Conservation (phyloP, 2,888 invertebrate genomes). For the Mesorhabditis belari region DNA sequence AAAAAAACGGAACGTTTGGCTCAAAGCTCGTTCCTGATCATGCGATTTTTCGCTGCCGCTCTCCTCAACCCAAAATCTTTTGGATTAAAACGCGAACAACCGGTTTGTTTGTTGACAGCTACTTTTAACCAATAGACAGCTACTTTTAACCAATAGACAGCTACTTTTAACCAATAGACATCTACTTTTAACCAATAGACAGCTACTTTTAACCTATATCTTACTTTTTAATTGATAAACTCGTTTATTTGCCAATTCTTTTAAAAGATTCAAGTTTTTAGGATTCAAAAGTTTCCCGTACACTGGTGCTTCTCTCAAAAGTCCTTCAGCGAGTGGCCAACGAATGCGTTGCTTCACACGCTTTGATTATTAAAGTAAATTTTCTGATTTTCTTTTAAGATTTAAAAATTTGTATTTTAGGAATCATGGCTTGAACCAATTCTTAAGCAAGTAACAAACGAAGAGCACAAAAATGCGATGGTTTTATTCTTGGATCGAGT, state of each 20-base stretch:
- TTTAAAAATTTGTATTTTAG: constrained; percentile 12
- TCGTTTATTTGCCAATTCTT: not conserved
- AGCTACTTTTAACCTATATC: not conserved
- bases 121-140: not conserved
- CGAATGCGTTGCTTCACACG: constrained; percentile 42
- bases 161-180: not conserved
- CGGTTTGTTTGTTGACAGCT: no score
- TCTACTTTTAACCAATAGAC: not conserved
- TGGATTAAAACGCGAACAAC: constrained; percentile 42
- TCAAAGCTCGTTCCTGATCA: constrained; percentile 48
- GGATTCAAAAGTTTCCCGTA: constrained; percentile 44
- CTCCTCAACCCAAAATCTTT: constrained; percentile 49
- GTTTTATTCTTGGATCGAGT: constrained; percentile 41
- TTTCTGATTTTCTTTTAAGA: not conserved
- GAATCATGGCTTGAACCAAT: constrained; percentile 49
- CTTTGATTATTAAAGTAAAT: constrained; percentile 29
- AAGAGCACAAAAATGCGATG: constrained; percentile 40
- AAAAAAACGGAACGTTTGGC: constrained; percentile 42
- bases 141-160: not conserved
- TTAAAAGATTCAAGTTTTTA: constrained; percentile 8
- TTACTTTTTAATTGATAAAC: not conserved
- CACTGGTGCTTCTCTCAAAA: constrained; percentile 49
- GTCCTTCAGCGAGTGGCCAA: constrained; percentile 49
- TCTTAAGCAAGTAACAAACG: constrained; percentile 36
- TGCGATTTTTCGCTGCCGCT: constrained; percentile 52